Percentiles rank a stretch among this genome's conserved stretches.
Evolutionary conservation across 2,797 vertebrate genomes (phyloP).

Genomic region (Nasua narica): DNA sequence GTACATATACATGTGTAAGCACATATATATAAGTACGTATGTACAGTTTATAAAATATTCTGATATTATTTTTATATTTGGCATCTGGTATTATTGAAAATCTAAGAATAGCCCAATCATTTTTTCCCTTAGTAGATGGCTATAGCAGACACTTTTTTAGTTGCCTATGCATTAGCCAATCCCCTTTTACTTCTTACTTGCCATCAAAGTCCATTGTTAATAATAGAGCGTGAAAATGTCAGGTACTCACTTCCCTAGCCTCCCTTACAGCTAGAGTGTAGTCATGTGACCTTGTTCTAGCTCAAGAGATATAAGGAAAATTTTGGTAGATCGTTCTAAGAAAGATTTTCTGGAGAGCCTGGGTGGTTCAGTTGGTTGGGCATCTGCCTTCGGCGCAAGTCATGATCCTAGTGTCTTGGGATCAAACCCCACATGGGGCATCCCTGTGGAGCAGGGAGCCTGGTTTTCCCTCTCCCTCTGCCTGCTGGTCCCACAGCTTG

Average conservation of each 20-base stretch:
- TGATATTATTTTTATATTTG: not conserved
- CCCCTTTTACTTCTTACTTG: not conserved
- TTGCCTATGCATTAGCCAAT: not conserved
- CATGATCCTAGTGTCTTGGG: not conserved
- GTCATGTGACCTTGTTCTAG: not conserved
- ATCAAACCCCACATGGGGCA: not conserved
- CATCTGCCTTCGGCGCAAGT: not conserved
- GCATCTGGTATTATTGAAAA: not conserved
- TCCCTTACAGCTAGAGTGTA: not conserved
- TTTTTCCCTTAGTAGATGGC: not conserved
- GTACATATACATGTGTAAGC: not conserved
- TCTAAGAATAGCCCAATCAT: not conserved
- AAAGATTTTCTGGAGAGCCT: not conserved
- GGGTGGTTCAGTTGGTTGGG: not conserved
- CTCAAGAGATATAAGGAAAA: not conserved
- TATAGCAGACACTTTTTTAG: not conserved
- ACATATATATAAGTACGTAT: not conserved
- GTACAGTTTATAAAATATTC: not conserved
- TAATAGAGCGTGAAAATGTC: not conserved
- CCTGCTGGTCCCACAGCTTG: not conserved
- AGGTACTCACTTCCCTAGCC: not conserved
- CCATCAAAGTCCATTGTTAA: not conserved
- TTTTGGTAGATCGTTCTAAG: not conserved
- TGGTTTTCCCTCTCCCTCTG: not conserved
- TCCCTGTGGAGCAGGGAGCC: too few relatives aligned